phyloP scores from a whole-genome alignment of 2,888 invertebrate species.

The Clostera curtula region DNA sequence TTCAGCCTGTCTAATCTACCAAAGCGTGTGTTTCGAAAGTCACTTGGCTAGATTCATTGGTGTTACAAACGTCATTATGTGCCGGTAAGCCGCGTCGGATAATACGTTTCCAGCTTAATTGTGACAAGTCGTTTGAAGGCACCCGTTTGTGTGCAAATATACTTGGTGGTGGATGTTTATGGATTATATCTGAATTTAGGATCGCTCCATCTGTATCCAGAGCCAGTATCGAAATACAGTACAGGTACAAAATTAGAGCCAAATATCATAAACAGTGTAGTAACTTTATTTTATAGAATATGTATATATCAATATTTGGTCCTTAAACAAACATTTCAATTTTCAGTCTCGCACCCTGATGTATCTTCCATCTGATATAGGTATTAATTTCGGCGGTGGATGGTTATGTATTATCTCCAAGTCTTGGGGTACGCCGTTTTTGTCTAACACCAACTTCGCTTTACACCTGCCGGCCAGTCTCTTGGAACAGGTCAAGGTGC shows the following conservation, averaged over 20 bases:
- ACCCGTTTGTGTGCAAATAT: not conserved
- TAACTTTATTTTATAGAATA: too few relatives aligned
- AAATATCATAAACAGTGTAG: too few relatives aligned
- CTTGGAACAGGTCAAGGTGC: constrained; percentile 8
- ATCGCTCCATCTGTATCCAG: constrained; percentile 1
- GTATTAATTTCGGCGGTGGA: constrained; percentile 6
- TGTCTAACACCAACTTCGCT: constrained; percentile 7
- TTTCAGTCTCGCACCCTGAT: constrained; percentile 2
- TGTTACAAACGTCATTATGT: too few relatives aligned
- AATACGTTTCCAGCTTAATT: not conserved
- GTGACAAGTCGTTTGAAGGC: not conserved
- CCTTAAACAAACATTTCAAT: too few relatives aligned
- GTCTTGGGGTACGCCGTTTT: constrained; percentile 3
- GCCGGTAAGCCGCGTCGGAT: too few relatives aligned
- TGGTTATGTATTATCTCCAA: constrained; percentile 5
- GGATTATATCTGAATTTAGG: not conserved
- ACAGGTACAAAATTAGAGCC: too few relatives aligned
- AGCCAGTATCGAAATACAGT: constrained; percentile 4
- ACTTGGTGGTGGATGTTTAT: constrained; percentile 9
- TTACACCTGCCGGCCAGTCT: constrained; percentile 7
- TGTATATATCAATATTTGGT: too few relatives aligned
- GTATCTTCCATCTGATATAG: constrained; percentile 5
- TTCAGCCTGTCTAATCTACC: too few relatives aligned
- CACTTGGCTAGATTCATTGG: too few relatives aligned
- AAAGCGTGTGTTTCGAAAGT: too few relatives aligned